phyloP scores from a whole-genome alignment of 2,113 vertebrate species.

The Xenus cinereus region DNA sequence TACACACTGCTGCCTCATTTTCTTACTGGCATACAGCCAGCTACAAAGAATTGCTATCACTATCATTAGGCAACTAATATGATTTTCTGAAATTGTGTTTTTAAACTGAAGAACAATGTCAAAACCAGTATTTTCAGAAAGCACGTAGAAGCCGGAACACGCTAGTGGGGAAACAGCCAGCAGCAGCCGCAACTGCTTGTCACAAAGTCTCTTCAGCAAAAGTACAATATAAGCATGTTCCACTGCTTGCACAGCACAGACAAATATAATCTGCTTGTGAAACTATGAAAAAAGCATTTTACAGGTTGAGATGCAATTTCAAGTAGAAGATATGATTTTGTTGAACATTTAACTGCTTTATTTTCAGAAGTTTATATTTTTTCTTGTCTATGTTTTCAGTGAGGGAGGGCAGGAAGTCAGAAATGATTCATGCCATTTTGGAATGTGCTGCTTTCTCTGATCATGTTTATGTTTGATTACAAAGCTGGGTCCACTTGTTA shows the following conservation, averaged over 20 bases:
- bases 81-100: not conserved
- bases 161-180: not conserved
- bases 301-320: not conserved
- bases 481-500: constrained; percentile 74
- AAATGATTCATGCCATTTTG: constrained; percentile 67
- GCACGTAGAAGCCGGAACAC: not conserved
- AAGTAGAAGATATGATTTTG: not conserved
- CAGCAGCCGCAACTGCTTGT: not conserved
- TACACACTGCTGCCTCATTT: not conserved
- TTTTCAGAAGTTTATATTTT: not conserved
- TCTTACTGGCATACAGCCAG: not conserved
- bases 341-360: not conserved
- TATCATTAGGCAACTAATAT: not conserved
- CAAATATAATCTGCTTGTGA: not conserved
- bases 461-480: constrained; percentile 48
- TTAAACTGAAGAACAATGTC: not conserved
- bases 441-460: constrained; percentile 51
- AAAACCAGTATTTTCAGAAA: not conserved
- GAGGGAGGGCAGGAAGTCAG: constrained; percentile 60
- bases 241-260: not conserved
- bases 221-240: not conserved
- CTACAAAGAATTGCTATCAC: not conserved
- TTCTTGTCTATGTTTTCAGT: not conserved
- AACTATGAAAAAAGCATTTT: not conserved
- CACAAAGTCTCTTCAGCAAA: not conserved